Evolutionary conservation across 1,140 invertebrate genomes (phyloP).

Genomic region (Sweltsa coloradensis): DNA sequence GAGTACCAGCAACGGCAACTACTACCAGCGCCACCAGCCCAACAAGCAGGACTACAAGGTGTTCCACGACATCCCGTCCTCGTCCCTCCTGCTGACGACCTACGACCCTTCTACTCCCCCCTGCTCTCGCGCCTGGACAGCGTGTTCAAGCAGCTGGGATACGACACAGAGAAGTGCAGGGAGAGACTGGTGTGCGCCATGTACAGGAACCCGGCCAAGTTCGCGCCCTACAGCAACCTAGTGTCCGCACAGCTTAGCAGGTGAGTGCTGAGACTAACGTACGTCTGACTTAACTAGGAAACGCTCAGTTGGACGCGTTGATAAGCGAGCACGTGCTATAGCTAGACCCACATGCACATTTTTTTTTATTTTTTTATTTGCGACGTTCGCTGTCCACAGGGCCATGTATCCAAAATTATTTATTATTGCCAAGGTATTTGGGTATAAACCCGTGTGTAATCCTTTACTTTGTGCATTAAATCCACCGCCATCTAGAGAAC

Average conservation of each 20-base stretch:
- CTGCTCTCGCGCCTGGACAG: constrained; percentile 65
- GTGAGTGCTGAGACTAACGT: constrained; percentile 30
- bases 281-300: no score
- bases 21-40: constrained; percentile 31
- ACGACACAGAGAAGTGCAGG: constrained; percentile 54
- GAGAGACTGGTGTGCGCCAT: constrained; percentile 72
- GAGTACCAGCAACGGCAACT: constrained; percentile 29
- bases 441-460: no score
- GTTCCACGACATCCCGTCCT: constrained; percentile 72
- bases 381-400: no score
- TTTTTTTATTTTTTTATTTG: no score
- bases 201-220: constrained; percentile 74
- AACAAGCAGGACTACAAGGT: constrained; percentile 42
- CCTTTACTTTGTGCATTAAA: no score
- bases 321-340: no score
- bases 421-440: no score
- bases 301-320: no score
- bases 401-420: no score
- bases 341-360: no score
- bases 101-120: constrained; percentile 82
- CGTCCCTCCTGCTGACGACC: constrained; percentile 65
- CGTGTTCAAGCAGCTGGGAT: constrained; percentile 57
- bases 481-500: no score
- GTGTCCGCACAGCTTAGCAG: constrained; percentile 73
- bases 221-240: constrained; percentile 74